Evolutionary conservation across 2,888 invertebrate genomes (phyloP), one percentile per base, ranked within the genome.

Genomic region (Ichneumon xanthorius): DNA sequence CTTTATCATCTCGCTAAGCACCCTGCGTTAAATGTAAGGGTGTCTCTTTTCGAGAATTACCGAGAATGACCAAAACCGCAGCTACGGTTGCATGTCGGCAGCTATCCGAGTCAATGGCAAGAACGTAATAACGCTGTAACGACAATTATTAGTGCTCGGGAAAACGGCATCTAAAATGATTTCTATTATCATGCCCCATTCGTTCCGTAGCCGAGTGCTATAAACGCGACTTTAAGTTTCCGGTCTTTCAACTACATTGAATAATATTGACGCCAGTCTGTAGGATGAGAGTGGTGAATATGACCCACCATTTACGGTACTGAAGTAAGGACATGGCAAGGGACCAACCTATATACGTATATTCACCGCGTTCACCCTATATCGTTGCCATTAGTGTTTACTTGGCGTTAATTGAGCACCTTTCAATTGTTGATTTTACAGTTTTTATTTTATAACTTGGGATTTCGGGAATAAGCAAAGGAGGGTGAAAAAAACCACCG

Each of bases 21-120:
- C 22, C n/a, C 7, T 61, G 33, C 53, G 6, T 45, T 30, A 53
- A 72, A 65, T 55, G 67, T 67, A 71, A 80, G 63, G 26, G 48
- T 33, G 16, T 65, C 65, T 40, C 14, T 22, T 45, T 19, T 55
- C 6, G 65, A 72, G 40, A 58, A 55, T 45, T 58, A 48, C 45
- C 6, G 65, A 72, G 40, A 58, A 55, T 45, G 68, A 48, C 45
- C 19, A 45, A 55, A 78, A 68, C 77, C 77, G 45, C 68, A 58
- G 58, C 45, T 65, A 40, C 4, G 37, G 53, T 53, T 33, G 58
- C 58, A 48, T 45, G 14, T 55, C 45, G 30, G 30, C 22, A 61
- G 14, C 40, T 58, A 45, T 58, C 19, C 40, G 68, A 19, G 78
- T 70, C 58, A 45, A 53, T 40, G 58, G 45, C 33, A 30, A 7